Evolutionary conservation across 2,888 invertebrate genomes (phyloP).

Genomic region (Eurois occulta): DNA sequence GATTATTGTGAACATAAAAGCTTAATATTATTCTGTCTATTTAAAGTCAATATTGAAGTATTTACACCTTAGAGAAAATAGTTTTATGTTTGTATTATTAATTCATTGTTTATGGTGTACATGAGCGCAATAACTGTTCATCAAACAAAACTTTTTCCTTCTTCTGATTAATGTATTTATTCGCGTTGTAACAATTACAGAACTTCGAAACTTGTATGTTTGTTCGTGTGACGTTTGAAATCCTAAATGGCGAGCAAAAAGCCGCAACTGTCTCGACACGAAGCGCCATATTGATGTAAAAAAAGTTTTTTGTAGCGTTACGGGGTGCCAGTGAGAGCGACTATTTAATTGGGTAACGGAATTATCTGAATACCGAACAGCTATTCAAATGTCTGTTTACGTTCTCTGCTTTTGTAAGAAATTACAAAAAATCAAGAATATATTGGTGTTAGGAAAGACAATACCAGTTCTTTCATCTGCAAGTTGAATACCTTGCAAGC

Average conservation of each 20-base stretch:
- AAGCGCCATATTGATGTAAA: conserved; percentile 65
- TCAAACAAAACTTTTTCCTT: conserved; percentile 7
- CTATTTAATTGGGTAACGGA: background rate
- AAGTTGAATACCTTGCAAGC: background rate
- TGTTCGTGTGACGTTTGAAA: conserved; percentile 60
- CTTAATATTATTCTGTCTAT: no score
- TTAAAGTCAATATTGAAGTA: no score
- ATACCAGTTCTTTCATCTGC: background rate
- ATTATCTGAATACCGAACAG: no score
- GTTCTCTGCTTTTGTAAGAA: background rate
- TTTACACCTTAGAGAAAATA: no score
- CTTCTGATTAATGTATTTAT: conserved; percentile 12
- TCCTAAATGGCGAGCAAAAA: conserved; percentile 62
- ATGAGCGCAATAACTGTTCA: background rate
- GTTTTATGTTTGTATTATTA: no score
- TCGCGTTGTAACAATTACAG: conserved; percentile 18
- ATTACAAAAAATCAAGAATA: background rate
- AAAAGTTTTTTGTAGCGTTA: conserved; percentile 55
- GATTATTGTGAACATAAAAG: no score
- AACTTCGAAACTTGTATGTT: conserved; percentile 45
- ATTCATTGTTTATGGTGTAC: no score
- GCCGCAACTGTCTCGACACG: conserved; percentile 58
- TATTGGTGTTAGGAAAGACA: background rate
- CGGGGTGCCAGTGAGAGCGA: conserved; percentile 47
- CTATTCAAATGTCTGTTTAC: background rate